A percentile compares a stretch with the other conserved stretches of the same genome.
Evolutionary conservation across 2,113 vertebrate species (phyloP).

Genomic region (Echinops telfairi): DNA sequence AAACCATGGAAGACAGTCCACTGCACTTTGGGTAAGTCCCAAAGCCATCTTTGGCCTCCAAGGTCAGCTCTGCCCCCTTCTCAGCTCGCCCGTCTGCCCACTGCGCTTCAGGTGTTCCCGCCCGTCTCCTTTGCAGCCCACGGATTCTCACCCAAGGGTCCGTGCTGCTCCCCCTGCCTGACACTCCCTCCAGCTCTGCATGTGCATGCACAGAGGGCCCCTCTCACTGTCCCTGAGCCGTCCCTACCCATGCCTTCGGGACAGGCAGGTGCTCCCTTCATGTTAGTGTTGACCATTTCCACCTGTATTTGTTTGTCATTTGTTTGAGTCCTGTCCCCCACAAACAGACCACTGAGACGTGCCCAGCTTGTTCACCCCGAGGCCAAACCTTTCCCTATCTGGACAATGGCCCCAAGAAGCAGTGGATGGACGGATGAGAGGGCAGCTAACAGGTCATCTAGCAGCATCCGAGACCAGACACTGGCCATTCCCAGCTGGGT

Average conservation of each 20-base stretch:
- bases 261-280: not conserved
- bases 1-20: not conserved
- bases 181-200: not conserved
- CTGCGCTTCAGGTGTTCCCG: not conserved
- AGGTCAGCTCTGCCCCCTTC: not conserved
- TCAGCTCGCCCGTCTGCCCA: not conserved
- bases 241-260: not conserved
- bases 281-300: not conserved
- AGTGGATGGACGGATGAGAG: not conserved
- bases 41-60: conserved; percentile 1
- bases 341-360: not conserved
- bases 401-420: not conserved
- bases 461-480: not conserved
- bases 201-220: too few relatives aligned
- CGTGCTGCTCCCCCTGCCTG: not conserved
- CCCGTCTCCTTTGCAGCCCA: not conserved
- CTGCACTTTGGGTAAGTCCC: not conserved
- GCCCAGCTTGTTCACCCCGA: not conserved
- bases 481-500: not conserved
- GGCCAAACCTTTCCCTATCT: not conserved
- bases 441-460: not conserved
- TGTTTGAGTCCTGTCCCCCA: not conserved
- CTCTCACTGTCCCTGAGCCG: not conserved
- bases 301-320: conserved; percentile 3
- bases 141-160: not conserved